phyloP scores from a whole-genome alignment of 1,140 invertebrate species.

The Habropoda laboriosa region DNA sequence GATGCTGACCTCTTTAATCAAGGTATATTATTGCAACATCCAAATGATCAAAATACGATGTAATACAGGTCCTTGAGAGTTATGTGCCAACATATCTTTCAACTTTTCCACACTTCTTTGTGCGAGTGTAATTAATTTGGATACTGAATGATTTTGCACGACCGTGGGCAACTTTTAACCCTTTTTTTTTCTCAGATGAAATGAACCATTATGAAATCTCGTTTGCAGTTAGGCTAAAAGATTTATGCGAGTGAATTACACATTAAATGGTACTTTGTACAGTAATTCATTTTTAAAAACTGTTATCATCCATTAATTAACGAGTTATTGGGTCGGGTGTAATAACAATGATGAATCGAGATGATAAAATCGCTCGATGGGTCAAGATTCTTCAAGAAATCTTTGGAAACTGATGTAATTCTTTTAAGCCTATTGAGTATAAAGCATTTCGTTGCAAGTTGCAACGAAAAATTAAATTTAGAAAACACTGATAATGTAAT shows the following conservation, averaged over 20 bases:
- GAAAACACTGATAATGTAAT: no score
- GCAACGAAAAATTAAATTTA: no score
- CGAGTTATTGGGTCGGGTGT: not conserved
- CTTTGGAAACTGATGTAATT: no score
- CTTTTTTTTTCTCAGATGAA: not conserved
- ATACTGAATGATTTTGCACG: not conserved
- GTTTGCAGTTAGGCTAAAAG: not conserved
- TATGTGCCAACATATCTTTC: not conserved
- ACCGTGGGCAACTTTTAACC: not conserved
- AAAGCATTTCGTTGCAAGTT: no score
- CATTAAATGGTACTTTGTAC: not conserved
- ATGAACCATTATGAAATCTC: slow-evolving; percentile 3
- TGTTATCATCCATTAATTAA: not conserved
- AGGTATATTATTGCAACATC: not conserved
- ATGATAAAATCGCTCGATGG: no score
- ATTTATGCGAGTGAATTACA: not conserved
- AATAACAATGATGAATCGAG: not conserved
- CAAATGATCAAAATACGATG: not conserved
- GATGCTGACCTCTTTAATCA: not conserved
- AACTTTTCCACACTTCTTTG: no score
- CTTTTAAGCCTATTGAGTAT: no score
- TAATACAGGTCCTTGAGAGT: not conserved
- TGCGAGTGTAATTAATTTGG: not conserved
- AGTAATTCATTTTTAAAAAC: not conserved
- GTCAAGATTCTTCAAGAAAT: no score